These are phyloP conservation scores for Colistium nudipinnis DNA, from an alignment of 2,113 vertebrate species.

Conservation along the genomic window DNA sequence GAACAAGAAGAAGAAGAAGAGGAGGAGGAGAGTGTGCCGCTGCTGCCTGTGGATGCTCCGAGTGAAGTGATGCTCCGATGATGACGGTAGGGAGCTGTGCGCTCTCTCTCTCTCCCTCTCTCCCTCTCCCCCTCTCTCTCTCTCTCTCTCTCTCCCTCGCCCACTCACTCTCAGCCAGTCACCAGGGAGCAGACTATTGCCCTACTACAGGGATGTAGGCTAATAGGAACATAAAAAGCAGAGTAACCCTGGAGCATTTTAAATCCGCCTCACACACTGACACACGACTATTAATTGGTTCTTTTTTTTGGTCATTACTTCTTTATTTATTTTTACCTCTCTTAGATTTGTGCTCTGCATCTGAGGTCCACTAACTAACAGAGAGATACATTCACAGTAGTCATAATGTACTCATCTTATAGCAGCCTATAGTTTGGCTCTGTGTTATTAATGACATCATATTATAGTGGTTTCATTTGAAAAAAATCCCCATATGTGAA, in stretches of 20 bases:
- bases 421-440: background rate
- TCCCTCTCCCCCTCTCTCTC: slow-evolving; percentile 1
- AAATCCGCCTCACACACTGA: background rate
- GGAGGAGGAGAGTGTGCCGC: background rate
- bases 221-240: slow-evolving; percentile 64
- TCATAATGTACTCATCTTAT: background rate
- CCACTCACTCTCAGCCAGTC: slow-evolving; percentile 56
- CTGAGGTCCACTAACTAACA: too few relatives aligned
- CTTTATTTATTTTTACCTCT: too few relatives aligned
- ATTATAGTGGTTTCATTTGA: too few relatives aligned
- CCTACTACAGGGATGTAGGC: slow-evolving; percentile 58
- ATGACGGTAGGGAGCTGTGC: slow-evolving; percentile 57
- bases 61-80: slow-evolving; percentile 45
- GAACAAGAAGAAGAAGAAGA: too few relatives aligned
- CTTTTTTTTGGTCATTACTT: background rate
- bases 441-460: background rate
- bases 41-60: slow-evolving; percentile 22
- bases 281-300: slow-evolving; percentile 25
- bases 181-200: slow-evolving; percentile 61
- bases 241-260: slow-evolving; percentile 42
- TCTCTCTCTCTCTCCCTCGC: background rate
- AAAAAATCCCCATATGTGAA: too few relatives aligned
- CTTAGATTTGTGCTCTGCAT: too few relatives aligned
- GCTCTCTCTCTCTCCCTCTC: background rate
- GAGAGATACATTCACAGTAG: too few relatives aligned